phyloP scores from a whole-genome alignment of 2,888 invertebrate species.

The Norana najaformis region DNA sequence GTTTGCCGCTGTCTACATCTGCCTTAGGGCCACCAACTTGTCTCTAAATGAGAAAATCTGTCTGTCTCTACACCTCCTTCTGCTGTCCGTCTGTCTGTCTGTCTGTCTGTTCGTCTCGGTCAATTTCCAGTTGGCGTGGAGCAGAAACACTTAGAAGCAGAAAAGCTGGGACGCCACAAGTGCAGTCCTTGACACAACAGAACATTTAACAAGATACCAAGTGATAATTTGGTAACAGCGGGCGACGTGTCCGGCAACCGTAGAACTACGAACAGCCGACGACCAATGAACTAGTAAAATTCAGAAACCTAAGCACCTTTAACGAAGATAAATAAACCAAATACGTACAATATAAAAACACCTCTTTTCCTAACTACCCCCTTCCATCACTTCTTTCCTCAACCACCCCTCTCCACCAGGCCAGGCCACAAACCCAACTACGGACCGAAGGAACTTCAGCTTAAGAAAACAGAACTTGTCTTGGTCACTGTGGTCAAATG shows the following conservation, averaged over 20 bases:
- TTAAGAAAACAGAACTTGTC: no score
- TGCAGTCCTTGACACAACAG: not conserved
- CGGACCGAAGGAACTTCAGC: no score
- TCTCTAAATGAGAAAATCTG: no score
- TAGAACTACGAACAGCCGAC: no score
- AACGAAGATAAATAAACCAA: not conserved
- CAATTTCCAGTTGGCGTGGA: not conserved
- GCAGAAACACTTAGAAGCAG: not conserved
- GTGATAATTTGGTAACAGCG: not conserved
- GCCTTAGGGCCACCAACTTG: no score
- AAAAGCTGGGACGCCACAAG: not conserved
- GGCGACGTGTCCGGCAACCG: no score
- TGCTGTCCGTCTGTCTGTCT: slow-evolving; percentile 9
- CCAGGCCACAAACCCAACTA: no score
- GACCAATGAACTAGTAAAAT: not conserved
- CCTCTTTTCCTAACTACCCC: not conserved
- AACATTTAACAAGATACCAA: not conserved
- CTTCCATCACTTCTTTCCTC: not conserved
- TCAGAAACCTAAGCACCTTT: not conserved
- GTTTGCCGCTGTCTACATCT: no score
- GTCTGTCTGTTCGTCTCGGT: not conserved
- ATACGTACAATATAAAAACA: not conserved
- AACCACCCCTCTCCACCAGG: not conserved
- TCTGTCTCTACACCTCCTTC: no score
- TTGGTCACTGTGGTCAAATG: no score